Base-by-base conservation (phyloP, 1,140 invertebrate species). In the Myzus persicae region DNA sequence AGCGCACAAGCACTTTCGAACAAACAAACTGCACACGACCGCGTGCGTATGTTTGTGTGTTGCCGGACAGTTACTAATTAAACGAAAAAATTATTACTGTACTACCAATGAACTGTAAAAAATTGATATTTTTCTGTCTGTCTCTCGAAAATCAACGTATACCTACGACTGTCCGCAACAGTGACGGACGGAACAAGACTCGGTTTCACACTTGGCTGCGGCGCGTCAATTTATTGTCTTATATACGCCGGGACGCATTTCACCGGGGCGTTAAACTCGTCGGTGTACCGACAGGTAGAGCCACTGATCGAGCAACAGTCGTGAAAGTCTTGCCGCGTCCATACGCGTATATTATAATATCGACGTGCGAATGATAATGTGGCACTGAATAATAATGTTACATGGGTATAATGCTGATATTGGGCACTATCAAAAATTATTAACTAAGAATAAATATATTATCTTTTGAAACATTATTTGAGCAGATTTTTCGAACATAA, bases 241-340 rank as follows among this genome's bases (percentile, higher is more conserved):
- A 93, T 93, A 93, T 93, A 93, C 91, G 44, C 81, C 91, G 91
- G 91, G 20, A 26, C 44, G 36, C 91, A 40, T 92, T 92, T 92
- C 81, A 84, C 91, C 91, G 91, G 91, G 59, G 67, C 59, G 59
- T 38, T 44, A 38, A n/a, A 59, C 46, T 54, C 87, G 46, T 38
- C 36, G 51, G 11, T 51, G 88, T 36, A 18, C 91, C 91, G 76
- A 40, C 46, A 93, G 91, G 91, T 93, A 22, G 91, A 93, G 91
- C 91, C 91, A 93, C 91, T 24, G 46, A 24, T 38, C 91, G 44
- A 11, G 42, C 81, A 24, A 38, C 44, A 36, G 54, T 90, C 91
- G 91, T 93, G 91, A 93, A 93, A 93, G 91, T 93, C 48, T 76
- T 76, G 31, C 31, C 11, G 36, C 42, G 82, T 26, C 38, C 40